Base-by-base conservation (phyloP, 2,113 vertebrate species). In the Bolborhynchus lineola region DNA sequence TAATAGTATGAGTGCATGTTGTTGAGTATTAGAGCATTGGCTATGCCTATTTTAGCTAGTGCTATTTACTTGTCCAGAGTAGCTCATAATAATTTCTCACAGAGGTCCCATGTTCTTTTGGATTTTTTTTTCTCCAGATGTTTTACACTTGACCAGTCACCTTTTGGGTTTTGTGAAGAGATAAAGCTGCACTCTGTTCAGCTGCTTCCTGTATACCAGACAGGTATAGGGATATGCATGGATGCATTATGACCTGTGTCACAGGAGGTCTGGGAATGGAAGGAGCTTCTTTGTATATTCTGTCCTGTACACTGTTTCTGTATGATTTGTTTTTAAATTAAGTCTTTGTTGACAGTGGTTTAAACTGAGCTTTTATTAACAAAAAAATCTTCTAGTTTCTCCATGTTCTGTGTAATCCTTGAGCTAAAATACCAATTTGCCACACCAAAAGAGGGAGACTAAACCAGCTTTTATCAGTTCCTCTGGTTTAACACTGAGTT, bases 111-210 rank as follows among this genome's bases (percentile, higher is more conserved):
- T 68, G 37, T 47, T 83, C 26, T 91, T 53, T 53, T 4, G 57
- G 7, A 8, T 75, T 68, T 79, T 75, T 79, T 75, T 75, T 95
- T 39, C 84, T 80, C 26, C 86, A 99, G 99, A 84, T 98, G 95
- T 68, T 99, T 99, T 90, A 96, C 98, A 79, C 99, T 99, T 0
- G 99, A 99, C 82, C 98, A 99, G 92, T 99, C 99, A 0, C 98
- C 98, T 77, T 98, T 92, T 90, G 98, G 97, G 47, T 98, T 98
- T 92, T 98, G 96, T 59, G 99, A 99, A 95, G 99, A 99, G 72
- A 98, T 98, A 4, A 98, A 97, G 57, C 93, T 99, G 50, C 99
- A 99, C 97, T 99, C 99, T 19, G 87, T 99, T 35, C 99, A 99
- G 28, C 97, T 99, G 53, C 98, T 99, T 24, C 99, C 99, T 1